Evolutionary conservation across 2,113 vertebrate species (phyloP).

Genomic region (Bos taurus): DNA sequence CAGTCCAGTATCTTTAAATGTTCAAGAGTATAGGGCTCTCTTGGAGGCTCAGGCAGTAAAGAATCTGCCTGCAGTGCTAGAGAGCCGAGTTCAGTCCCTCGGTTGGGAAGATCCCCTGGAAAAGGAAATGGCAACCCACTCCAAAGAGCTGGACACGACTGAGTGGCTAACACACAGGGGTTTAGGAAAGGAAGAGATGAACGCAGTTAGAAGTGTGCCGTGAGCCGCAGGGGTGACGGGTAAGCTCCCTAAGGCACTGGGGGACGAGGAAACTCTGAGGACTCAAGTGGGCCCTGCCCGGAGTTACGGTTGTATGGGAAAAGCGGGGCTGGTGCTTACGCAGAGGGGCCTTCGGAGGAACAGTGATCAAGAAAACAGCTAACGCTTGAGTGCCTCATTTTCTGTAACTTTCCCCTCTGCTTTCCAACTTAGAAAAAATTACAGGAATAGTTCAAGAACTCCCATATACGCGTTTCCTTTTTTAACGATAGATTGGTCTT

Average conservation of each 20-base stretch:
- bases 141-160: background rate
- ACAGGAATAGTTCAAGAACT: background rate
- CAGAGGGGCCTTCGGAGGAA: background rate
- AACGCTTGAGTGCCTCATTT: background rate
- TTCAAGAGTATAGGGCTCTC: background rate
- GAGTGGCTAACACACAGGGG: background rate
- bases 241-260: background rate
- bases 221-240: background rate
- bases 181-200: background rate
- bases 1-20: background rate
- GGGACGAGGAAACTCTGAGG: background rate
- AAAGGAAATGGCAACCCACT: background rate
- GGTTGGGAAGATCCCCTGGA: background rate
- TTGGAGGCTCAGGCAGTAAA: background rate
- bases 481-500: background rate
- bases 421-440: background rate
- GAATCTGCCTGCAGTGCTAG: background rate
- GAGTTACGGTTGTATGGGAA: background rate
- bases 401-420: background rate
- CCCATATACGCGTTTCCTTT: background rate
- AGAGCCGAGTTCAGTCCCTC: background rate
- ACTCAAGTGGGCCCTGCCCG: background rate
- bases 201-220: background rate
- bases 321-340: background rate
- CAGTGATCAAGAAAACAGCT: background rate